Evolutionary conservation across 2,888 invertebrate species (phyloP).

Genomic region (Catonia carolina): DNA sequence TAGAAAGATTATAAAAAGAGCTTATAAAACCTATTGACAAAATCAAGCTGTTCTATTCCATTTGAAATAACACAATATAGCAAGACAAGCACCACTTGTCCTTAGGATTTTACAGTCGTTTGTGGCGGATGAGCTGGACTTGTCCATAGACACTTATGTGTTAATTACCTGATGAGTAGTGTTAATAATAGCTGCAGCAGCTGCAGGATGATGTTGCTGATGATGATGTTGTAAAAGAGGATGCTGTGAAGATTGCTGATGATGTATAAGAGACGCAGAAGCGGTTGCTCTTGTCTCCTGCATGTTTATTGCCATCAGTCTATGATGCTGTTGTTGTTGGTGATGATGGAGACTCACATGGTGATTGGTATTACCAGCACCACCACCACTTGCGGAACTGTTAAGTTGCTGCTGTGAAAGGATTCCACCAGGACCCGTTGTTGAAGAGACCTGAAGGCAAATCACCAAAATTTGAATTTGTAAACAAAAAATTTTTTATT

Average conservation of each 20-base stretch:
- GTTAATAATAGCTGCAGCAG: constrained; percentile 21
- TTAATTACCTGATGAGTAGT: constrained; percentile 17
- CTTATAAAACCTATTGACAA: too few species aligned
- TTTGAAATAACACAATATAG: too few species aligned
- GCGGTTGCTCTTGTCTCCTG: background rate
- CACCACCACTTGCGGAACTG: background rate
- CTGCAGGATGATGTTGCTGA: constrained; percentile 36
- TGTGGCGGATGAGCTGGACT: too few species aligned
- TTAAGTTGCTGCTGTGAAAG: background rate
- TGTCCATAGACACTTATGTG: too few species aligned
- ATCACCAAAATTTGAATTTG: background rate
- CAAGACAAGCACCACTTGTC: too few species aligned
- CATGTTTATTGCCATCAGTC: constrained; percentile 6
- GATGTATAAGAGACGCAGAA: background rate
- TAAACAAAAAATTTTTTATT: too few species aligned
- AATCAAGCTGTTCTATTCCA: too few species aligned
- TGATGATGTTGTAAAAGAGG: constrained; percentile 39
- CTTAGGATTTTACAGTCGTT: too few species aligned
- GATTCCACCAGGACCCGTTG: constrained; percentile 56
- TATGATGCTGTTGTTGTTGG: constrained; percentile 6
- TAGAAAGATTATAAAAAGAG: too few species aligned
- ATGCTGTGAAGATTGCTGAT: constrained; percentile 28
- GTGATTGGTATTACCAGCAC: too few species aligned
- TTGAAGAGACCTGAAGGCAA: constrained; percentile 59
- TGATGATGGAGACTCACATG: background rate